Evolutionary conservation across 2,888 invertebrate genomes (phyloP).

Genomic region (Aspidiotus destructor): DNA sequence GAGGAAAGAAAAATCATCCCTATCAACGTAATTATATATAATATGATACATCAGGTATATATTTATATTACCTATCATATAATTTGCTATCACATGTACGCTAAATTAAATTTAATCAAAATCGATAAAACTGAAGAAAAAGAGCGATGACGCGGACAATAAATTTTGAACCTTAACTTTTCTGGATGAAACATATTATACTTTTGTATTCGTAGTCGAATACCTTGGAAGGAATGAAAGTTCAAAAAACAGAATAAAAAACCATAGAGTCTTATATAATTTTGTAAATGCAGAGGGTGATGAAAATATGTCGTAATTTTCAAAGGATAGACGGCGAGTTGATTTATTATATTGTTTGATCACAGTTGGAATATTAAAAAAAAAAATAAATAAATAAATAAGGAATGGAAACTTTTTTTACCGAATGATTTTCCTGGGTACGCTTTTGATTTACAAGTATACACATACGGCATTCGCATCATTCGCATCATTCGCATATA

Average conservation of each 20-base stretch:
- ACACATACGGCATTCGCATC: too few species aligned
- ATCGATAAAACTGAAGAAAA: constrained; percentile 21
- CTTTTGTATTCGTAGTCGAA: background rate
- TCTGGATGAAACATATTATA: background rate
- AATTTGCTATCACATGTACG: constrained; percentile 30
- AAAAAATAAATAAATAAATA: too few species aligned
- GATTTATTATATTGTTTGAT: too few species aligned
- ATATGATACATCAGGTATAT: constrained; percentile 18
- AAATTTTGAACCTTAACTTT: constrained; percentile 14
- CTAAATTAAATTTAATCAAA: constrained; percentile 21
- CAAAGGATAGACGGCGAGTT: too few species aligned
- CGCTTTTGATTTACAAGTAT: too few species aligned
- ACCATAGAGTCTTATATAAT: too few species aligned
- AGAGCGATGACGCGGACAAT: background rate
- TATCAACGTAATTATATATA: constrained; percentile 11
- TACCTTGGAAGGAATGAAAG: background rate
- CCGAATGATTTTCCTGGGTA: too few species aligned
- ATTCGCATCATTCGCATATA: too few species aligned
- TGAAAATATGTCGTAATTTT: too few species aligned
- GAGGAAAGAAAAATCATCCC: constrained; percentile 16
- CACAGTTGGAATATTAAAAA: too few species aligned
- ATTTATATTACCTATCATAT: constrained; percentile 24
- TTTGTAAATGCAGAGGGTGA: too few species aligned
- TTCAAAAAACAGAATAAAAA: background rate
- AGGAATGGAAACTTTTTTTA: too few species aligned